phyloP scores from a whole-genome alignment of 2,888 invertebrate genomes.

The Penaeus monodon region DNA sequence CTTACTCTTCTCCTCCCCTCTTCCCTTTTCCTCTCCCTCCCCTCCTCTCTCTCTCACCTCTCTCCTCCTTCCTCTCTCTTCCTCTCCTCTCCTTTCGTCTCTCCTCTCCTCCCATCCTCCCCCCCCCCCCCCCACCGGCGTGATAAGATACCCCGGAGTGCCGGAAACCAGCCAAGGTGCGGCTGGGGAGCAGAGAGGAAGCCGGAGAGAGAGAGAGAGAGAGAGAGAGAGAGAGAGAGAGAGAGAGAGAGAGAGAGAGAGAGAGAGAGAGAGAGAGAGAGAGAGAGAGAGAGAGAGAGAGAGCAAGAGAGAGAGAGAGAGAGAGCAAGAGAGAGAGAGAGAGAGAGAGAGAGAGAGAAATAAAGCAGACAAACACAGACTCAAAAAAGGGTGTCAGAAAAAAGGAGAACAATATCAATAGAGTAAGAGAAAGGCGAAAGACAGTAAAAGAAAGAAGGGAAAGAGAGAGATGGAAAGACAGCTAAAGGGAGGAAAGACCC shows the following conservation, averaged over 20 bases:
- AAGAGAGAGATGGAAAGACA: not conserved
- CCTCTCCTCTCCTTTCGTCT: no score
- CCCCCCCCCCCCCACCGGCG: no score
- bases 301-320: slow-evolving; percentile 9
- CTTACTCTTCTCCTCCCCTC: not conserved
- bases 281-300: slow-evolving; percentile 33
- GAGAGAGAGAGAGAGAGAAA: not conserved
- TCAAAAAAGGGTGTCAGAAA: not conserved
- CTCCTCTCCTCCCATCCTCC: no score
- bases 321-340: not conserved
- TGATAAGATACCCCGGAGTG: slow-evolving; percentile 7
- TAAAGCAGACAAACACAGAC: not conserved
- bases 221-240: no score
- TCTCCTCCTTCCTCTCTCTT: not conserved
- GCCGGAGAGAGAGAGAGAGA: not conserved
- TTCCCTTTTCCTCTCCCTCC: not conserved
- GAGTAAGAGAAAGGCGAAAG: not conserved
- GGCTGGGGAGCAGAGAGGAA: not conserved
- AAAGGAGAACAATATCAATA: not conserved
- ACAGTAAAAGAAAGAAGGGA: not conserved
- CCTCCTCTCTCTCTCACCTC: not conserved
- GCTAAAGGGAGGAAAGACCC: not conserved
- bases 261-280: slow-evolving; percentile 25
- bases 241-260: slow-evolving; percentile 26
- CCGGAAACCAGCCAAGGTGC: slow-evolving; percentile 14